Evolutionary conservation across 1,140 invertebrate species (phyloP).

Genomic region (Megathymus violae): DNA sequence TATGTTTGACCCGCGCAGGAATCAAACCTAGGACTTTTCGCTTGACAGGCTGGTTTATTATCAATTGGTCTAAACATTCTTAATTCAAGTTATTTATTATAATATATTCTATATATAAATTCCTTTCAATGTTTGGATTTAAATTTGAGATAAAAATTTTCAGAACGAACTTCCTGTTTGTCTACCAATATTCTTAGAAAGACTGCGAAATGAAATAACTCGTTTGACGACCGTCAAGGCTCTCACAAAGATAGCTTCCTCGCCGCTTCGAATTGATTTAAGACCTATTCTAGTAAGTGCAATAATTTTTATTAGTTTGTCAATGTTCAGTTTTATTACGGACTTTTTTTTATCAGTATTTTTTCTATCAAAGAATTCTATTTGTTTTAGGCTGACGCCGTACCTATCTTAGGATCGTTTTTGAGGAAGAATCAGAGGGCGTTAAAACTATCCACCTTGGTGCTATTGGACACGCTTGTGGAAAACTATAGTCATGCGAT

Average conservation of each 20-base stretch:
- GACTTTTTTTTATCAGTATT: too few species aligned
- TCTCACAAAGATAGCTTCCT: constrained; percentile 96
- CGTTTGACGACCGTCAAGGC: constrained; percentile 98
- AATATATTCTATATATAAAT: too few species aligned
- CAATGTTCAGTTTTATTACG: too few species aligned
- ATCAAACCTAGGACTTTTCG: too few species aligned
- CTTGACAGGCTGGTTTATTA: too few species aligned
- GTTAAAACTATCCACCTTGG: constrained; percentile 95
- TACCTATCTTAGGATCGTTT: constrained; percentile 97
- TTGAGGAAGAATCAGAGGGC: constrained; percentile 98
- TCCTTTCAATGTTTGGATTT: too few species aligned
- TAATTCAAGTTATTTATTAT: too few species aligned
- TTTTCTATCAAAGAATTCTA: constrained; percentile 36
- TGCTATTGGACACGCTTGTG: constrained; percentile 95
- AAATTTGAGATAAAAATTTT: too few species aligned
- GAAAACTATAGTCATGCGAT: constrained; percentile 91
- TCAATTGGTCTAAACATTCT: too few species aligned
- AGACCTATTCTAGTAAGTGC: constrained; percentile 90
- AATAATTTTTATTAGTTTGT: constrained; percentile 6
- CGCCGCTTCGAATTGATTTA: constrained; percentile 94
- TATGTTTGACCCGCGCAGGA: too few species aligned
- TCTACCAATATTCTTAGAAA: constrained; percentile 96
- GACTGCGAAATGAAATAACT: constrained; percentile 98
- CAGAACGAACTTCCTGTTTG: constrained; percentile 91
- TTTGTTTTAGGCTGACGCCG: constrained; percentile 89